Evolutionary conservation across 1,140 invertebrate genomes (phyloP).

Genomic region (Vanessa tameamea): DNA sequence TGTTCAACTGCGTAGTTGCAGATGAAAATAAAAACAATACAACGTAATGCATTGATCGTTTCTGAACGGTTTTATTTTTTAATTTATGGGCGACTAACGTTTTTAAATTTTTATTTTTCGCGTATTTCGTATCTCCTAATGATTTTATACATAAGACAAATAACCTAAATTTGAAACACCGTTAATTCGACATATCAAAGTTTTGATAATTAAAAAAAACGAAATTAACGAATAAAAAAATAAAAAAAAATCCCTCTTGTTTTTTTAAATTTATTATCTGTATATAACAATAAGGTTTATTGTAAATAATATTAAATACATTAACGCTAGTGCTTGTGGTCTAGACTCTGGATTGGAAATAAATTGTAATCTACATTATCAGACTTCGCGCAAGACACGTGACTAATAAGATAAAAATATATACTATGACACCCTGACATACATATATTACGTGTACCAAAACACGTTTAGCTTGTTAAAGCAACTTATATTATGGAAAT

Average conservation of each 20-base stretch:
- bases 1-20: slow-evolving; percentile 26
- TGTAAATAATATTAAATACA: not conserved
- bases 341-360: slow-evolving; percentile 2
- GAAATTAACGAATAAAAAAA: too few species aligned
- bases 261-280: too few species aligned
- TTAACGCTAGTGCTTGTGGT: not conserved
- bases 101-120: not conserved
- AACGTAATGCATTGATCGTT: slow-evolving; percentile 14
- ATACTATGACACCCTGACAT: slow-evolving; percentile 24
- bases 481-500: not conserved
- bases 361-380: slow-evolving; percentile 20
- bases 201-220: too few species aligned
- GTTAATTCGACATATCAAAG: too few species aligned
- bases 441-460: slow-evolving; percentile 26
- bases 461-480: not conserved
- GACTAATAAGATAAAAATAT: slow-evolving; percentile 36
- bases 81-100: not conserved
- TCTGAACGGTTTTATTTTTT: not conserved
- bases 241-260: too few species aligned
- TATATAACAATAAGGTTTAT: too few species aligned
- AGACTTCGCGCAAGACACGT: slow-evolving; percentile 22
- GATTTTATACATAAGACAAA: not conserved
- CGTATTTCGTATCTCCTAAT: not conserved
- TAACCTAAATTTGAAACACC: too few species aligned
- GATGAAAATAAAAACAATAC: slow-evolving; percentile 31